Evolutionary conservation across 2,888 invertebrate species (phyloP).

Genomic region (Pandemis cinnamomeana): DNA sequence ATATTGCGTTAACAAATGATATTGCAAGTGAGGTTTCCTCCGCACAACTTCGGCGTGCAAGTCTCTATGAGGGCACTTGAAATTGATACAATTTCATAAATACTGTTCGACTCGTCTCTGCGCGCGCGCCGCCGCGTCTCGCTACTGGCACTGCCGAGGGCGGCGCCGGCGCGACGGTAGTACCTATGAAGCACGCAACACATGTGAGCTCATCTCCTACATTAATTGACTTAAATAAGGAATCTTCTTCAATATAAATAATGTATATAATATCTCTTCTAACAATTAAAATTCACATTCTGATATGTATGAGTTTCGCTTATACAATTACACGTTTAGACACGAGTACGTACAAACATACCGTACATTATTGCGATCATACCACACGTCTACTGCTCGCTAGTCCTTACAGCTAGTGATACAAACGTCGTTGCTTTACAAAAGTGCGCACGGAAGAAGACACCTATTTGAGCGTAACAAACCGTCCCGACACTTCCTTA

Average conservation of each 20-base stretch:
- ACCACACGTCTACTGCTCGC: conserved; percentile 6
- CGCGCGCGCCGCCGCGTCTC: not conserved
- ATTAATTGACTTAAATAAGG: conserved; percentile 84
- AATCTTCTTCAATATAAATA: conserved; percentile 72
- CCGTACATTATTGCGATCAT: conserved; percentile 25
- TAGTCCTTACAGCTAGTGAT: conserved; percentile 5
- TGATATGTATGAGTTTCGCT: conserved; percentile 79
- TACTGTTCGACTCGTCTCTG: conserved; percentile 24
- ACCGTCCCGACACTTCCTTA: conserved; percentile 43
- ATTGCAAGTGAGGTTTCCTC: not conserved
- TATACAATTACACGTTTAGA: conserved; percentile 31
- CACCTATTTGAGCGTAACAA: conserved; percentile 20
- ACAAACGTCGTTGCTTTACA: conserved; percentile 14
- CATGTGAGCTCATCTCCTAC: conserved; percentile 64
- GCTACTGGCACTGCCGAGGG: not conserved
- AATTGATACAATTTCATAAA: conserved; percentile 42
- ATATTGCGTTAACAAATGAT: conserved; percentile 13
- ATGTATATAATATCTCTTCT: conserved; percentile 58
- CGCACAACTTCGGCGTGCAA: conserved; percentile 18
- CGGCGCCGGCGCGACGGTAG: not conserved
- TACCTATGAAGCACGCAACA: conserved; percentile 59
- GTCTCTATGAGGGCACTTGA: conserved; percentile 24
- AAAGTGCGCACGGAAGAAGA: conserved; percentile 22
- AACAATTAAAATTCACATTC: conserved; percentile 68
- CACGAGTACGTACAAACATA: conserved; percentile 22